A percentile compares a stretch with the other conserved stretches of the same genome.
These are phyloP conservation scores for Bombus haemorrhoidalis DNA, from an alignment of 1,140 invertebrate species.

Conservation along the genomic window DNA sequence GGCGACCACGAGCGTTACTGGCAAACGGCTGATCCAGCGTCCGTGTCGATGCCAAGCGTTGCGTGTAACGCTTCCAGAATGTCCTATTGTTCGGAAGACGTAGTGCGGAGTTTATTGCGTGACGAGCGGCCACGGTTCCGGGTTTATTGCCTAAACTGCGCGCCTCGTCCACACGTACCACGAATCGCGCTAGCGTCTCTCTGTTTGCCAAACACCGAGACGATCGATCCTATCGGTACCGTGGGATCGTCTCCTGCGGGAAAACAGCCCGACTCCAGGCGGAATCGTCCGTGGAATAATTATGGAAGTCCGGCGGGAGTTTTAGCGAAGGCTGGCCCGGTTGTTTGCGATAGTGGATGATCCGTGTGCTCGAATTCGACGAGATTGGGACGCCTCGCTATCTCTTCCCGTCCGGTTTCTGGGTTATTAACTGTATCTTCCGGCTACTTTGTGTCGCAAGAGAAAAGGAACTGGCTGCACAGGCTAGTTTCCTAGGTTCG, in stretches of 20 bases:
- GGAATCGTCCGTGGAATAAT: too few relatives aligned
- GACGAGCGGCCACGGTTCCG: constrained; percentile 31
- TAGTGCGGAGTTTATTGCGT: constrained; percentile 60
- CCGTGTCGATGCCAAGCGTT: constrained; percentile 56
- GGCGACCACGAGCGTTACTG: constrained; percentile 34
- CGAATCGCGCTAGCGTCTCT: background rate
- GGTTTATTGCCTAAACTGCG: constrained; percentile 55
- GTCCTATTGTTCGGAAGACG: constrained; percentile 64
- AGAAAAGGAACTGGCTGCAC: too few relatives aligned
- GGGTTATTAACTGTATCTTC: too few relatives aligned
- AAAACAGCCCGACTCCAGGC: constrained; percentile 6
- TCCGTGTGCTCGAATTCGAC: too few relatives aligned
- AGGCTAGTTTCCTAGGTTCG: too few relatives aligned
- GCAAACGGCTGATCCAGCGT: constrained; percentile 55
- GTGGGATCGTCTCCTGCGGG: constrained; percentile 22
- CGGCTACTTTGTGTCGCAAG: too few relatives aligned
- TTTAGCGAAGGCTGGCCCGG: too few relatives aligned
- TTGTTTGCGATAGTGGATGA: too few relatives aligned
- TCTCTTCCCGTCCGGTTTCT: too few relatives aligned
- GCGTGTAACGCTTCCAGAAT: constrained; percentile 62
- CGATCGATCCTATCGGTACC: constrained; percentile 31
- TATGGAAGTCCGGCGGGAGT: too few relatives aligned
- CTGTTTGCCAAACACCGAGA: background rate
- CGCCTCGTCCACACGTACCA: background rate
- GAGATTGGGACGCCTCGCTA: too few relatives aligned